phyloP scores from a whole-genome alignment of 2,888 invertebrate species.

The Cyrtodaria siliqua region DNA sequence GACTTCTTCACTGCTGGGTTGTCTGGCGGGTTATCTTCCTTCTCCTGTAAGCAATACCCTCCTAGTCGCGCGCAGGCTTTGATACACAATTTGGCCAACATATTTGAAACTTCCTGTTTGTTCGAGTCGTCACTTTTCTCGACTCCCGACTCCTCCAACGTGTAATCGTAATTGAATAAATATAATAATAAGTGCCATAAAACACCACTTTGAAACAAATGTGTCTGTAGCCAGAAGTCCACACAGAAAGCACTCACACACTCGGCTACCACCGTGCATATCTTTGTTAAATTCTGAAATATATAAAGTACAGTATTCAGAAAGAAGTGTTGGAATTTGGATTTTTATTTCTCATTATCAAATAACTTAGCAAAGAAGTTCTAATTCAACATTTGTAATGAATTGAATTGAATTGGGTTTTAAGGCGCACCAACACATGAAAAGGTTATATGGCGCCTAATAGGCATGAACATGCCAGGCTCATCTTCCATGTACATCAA shows the following conservation, averaged over 20 bases:
- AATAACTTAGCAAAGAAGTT: too few relatives aligned
- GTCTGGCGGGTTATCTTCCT: constrained; percentile 88
- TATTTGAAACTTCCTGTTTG: constrained; percentile 96
- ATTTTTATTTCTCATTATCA: too few relatives aligned
- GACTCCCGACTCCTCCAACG: constrained; percentile 96
- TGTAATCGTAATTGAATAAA: constrained; percentile 98
- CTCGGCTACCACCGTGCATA: constrained; percentile 95
- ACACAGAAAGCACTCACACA: constrained; percentile 95
- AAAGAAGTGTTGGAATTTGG: too few relatives aligned
- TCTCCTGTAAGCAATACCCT: constrained; percentile 86
- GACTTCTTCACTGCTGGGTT: constrained; percentile 90
- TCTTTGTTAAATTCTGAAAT: constrained; percentile 90
- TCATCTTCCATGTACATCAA: too few relatives aligned
- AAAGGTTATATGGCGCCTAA: too few relatives aligned
- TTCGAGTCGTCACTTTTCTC: constrained; percentile 94
- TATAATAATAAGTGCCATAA: constrained; percentile 96
- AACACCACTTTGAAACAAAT: constrained; percentile 90
- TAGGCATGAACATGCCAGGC: too few relatives aligned
- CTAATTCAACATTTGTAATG: too few relatives aligned
- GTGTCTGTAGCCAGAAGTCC: constrained; percentile 93
- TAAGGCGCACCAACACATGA: too few relatives aligned
- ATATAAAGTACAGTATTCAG: background rate
- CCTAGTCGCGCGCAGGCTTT: constrained; percentile 94
- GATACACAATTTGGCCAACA: constrained; percentile 95
- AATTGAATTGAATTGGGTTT: too few relatives aligned